Evolutionary conservation across 2,888 invertebrate species (phyloP).

Genomic region (Erebia palarica): DNA sequence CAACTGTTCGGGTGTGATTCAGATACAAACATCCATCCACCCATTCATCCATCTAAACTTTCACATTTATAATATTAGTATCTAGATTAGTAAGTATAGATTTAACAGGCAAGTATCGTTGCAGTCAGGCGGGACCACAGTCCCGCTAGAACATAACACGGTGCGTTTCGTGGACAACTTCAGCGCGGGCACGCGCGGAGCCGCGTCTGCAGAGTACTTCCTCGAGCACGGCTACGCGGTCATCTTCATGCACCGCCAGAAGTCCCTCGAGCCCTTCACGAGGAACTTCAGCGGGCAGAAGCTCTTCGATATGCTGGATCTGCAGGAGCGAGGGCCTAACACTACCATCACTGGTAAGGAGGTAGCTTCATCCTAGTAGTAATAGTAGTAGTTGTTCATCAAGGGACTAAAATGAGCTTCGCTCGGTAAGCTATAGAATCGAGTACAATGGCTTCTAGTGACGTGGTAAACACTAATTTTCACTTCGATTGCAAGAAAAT

Average conservation of each 20-base stretch:
- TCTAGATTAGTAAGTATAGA: too few relatives aligned
- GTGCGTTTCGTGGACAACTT: constrained; percentile 99
- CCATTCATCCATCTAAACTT: too few relatives aligned
- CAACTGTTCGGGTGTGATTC: too few relatives aligned
- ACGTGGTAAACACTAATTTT: too few relatives aligned
- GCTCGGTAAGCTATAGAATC: too few relatives aligned
- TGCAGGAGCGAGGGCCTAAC: constrained; percentile 84
- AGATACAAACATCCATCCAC: too few relatives aligned
- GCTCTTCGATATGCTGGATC: constrained; percentile 89
- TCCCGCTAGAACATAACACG: constrained; percentile 97
- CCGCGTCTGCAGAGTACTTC: constrained; percentile 98
- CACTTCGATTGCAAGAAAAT: too few relatives aligned
- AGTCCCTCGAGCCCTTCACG: constrained; percentile 95
- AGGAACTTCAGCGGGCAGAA: constrained; percentile 92
- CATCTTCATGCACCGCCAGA: constrained; percentile 95
- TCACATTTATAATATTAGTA: too few relatives aligned
- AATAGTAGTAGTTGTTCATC: too few relatives aligned
- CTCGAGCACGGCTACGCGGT: constrained; percentile 92
- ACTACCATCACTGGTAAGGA: constrained; percentile 85
- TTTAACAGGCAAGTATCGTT: background rate
- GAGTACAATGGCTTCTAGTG: too few relatives aligned
- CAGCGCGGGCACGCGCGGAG: constrained; percentile 97
- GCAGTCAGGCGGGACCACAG: constrained; percentile 97
- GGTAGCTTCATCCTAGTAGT: too few relatives aligned
- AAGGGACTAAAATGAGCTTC: too few relatives aligned